Base-by-base conservation (phyloP, 2,888 invertebrate species). In the Acleris holmiana region DNA sequence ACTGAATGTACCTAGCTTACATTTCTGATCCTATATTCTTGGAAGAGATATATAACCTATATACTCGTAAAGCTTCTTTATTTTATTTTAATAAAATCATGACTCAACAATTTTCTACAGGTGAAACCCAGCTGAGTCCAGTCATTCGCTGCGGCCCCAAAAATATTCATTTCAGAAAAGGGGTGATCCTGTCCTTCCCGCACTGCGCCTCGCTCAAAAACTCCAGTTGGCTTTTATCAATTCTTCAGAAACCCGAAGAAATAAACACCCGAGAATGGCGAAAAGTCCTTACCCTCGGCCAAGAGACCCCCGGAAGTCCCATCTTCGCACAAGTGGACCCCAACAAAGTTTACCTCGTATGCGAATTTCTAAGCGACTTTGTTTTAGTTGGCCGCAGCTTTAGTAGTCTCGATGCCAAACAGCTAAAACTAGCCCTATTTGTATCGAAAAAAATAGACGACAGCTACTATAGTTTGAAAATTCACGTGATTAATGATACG, bases 401-500 rank as follows among this genome's bases (percentile, higher is more conserved):
- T 70, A 94, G 93, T 78, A 94, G 94, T 69, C 84, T 93, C 68
- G 93, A 94, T 76, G 96, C 97, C 5, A 99, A 99, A 87, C 94
- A 97, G 76, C 94, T 99, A 74, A 96, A 97, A 82, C 88, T 99
- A 23, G 97, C 97, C 23, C 95, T 98, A 29, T 99, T 98, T 85
- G 96, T 97, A 23, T 96, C 96, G 55, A 94, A 95, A 76, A 93
- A 94, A 54, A 93, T 94, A 44, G 96, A 94, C 71, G 94, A 95
- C 44, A 93, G 95, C 69, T 97, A 96, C 83, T 96, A 95, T 84
- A 96, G 94, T 76, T 93, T 99, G 67, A 94, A 98, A 69, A 96
- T 99, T 56, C 98, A 99, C 86, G 97, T 98, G 60, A 94, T 99
- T 65, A 98, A 98, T 80, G 99, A 99, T 82, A 98, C 98, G 7